Conservation (phyloP, 2,113 vertebrate genomes). For the Aptenodytes forsteri region DNA sequence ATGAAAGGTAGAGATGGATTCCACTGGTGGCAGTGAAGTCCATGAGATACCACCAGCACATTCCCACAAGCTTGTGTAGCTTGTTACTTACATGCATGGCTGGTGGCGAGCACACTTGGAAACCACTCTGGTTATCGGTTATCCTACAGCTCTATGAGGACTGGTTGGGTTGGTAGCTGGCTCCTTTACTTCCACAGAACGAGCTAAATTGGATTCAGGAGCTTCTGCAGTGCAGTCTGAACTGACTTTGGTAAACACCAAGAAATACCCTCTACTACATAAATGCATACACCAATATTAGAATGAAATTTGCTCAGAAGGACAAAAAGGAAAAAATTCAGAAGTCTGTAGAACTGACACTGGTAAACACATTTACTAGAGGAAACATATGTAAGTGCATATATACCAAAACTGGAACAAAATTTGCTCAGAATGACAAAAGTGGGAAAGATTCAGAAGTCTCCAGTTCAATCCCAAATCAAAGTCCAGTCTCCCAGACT, state of each 20-base stretch:
- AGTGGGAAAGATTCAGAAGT: neutral
- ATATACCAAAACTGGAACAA: neutral
- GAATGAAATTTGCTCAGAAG: neutral
- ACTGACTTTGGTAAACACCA: neutral
- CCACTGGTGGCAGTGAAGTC: neutral
- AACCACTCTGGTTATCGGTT: neutral
- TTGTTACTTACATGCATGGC: neutral
- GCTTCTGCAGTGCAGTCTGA: neutral
- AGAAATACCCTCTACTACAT: neutral
- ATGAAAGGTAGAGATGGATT: neutral
- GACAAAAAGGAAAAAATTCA: neutral
- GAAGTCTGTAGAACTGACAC: neutral
- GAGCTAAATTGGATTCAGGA: neutral
- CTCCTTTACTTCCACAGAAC: neutral
- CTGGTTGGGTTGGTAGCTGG: neutral
- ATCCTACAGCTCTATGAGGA: neutral
- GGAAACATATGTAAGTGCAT: neutral
- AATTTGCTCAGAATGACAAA: neutral
- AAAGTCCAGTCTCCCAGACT: neutral
- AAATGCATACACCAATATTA: neutral
- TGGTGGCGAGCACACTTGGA: neutral
- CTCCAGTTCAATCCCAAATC: neutral
- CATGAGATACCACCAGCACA: neutral
- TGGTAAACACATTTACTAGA: neutral
- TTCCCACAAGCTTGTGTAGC: neutral